A percentile compares a stretch with the other conserved stretches of the same genome.
Evolutionary conservation across 2,888 invertebrate species (phyloP).

Genomic region (Hypercompe scribonia): DNA sequence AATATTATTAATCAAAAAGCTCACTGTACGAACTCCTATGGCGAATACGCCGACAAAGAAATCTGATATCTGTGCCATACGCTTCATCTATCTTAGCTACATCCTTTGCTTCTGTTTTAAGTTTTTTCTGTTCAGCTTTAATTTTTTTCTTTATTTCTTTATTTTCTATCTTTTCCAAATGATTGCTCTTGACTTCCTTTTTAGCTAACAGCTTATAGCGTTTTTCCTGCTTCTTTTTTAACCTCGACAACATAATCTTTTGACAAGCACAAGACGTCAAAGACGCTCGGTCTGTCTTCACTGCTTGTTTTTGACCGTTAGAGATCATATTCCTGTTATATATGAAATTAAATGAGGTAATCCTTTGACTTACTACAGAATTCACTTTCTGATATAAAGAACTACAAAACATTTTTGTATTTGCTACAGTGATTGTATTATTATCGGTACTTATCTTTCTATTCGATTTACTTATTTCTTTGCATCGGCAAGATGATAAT

Average conservation of each 20-base stretch:
- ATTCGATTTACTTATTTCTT: not conserved
- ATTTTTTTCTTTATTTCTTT: not conserved
- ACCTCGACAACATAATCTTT: not conserved
- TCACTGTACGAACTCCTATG: not conserved
- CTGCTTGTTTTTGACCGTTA: not conserved
- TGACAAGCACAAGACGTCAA: not conserved
- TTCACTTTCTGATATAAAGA: not conserved
- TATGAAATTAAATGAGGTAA: not conserved
- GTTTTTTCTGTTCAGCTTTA: not conserved
- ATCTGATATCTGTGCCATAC: not conserved
- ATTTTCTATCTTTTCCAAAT: not conserved
- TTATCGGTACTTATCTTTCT: not conserved
- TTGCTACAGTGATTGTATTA: not conserved
- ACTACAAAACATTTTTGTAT: not conserved
- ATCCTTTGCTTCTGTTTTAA: conserved; percentile 6
- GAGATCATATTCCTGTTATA: not conserved
- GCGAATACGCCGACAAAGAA: not conserved
- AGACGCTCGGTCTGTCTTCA: not conserved
- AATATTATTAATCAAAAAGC: not conserved
- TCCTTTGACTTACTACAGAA: not conserved
- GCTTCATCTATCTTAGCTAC: conserved; percentile 1
- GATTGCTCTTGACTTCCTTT: not conserved
- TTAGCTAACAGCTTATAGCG: not conserved
- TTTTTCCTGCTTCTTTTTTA: not conserved
- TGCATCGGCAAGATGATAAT: not conserved